Evolutionary conservation across 2,797 vertebrate species (phyloP).

Genomic region (Pithecia hirsuta): DNA sequence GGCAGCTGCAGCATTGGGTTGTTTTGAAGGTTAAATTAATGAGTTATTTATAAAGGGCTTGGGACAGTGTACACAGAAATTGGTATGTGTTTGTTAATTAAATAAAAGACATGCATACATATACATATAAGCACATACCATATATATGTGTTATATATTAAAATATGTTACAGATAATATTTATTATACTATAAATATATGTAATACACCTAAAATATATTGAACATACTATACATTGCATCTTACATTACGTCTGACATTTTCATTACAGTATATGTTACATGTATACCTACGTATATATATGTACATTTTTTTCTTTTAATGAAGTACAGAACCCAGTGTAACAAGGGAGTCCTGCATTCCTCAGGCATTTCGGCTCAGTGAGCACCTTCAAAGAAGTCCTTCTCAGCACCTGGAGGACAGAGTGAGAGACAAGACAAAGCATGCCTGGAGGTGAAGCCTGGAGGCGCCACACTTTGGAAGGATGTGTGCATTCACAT

Average conservation of each 20-base stretch:
- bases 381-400: neutral
- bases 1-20: neutral
- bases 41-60: neutral
- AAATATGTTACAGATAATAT: neutral
- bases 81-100: neutral
- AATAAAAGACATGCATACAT: neutral
- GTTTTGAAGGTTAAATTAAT: neutral
- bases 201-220: neutral
- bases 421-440: neutral
- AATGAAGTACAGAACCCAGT: neutral
- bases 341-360: neutral
- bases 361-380: neutral
- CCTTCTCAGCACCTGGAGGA: neutral
- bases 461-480: fast-evolving
- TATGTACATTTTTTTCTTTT: neutral
- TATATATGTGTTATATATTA: neutral
- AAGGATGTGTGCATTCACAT: fast-evolving
- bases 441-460: fast-evolving
- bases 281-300: neutral
- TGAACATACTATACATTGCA: neutral
- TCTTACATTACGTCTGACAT: neutral
- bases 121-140: neutral
- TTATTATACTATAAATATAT: neutral
- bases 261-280: neutral
- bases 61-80: neutral